phyloP scores from a whole-genome alignment of 2,113 vertebrate genomes.

The Nannospalax galili region DNA sequence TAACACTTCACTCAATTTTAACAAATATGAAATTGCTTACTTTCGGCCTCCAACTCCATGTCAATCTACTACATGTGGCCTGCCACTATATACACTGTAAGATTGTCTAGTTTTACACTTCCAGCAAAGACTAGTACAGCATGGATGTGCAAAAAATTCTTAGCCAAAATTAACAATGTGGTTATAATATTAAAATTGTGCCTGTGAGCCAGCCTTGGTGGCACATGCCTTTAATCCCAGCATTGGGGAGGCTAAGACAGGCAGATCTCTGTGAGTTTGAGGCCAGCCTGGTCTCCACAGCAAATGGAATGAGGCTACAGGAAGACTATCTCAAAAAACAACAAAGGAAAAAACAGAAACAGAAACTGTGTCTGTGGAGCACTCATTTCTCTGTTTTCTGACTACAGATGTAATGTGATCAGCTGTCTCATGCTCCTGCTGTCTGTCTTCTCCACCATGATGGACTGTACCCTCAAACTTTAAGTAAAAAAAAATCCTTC shows the following conservation, averaged over 20 bases:
- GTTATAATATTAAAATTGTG: conserved; percentile 39
- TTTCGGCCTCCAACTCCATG: background rate
- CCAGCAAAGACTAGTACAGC: background rate
- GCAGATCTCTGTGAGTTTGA: too few species aligned
- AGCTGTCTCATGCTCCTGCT: background rate
- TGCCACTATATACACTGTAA: background rate
- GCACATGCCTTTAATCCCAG: too few species aligned
- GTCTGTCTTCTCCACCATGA: background rate
- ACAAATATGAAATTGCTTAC: conserved; percentile 16
- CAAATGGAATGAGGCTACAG: too few species aligned
- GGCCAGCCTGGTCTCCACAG: too few species aligned
- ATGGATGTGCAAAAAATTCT: background rate
- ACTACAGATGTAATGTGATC: background rate
- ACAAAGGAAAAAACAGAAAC: too few species aligned
- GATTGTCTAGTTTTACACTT: conserved; percentile 40
- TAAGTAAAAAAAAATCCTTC: background rate
- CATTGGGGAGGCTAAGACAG: too few species aligned
- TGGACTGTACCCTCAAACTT: background rate
- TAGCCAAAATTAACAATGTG: conserved; percentile 29
- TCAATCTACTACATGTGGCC: background rate
- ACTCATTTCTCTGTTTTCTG: background rate
- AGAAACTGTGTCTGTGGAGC: background rate
- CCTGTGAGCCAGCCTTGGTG: too few species aligned
- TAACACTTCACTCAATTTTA: background rate
- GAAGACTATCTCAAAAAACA: too few species aligned